phyloP scores from a whole-genome alignment of 2,113 vertebrate genomes.

The Uropsilus gracilis region DNA sequence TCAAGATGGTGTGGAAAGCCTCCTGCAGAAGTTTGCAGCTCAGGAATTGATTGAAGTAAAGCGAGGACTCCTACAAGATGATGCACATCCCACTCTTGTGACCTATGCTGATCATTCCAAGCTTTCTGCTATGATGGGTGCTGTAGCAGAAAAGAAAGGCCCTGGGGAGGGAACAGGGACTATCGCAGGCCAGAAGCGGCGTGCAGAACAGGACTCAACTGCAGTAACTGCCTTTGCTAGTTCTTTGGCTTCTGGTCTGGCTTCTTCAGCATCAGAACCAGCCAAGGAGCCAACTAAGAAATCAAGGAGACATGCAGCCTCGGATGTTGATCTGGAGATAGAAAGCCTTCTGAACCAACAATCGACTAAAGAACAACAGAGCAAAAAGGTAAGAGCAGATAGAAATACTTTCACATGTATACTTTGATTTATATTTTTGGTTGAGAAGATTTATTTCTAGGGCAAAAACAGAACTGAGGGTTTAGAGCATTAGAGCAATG shows the following conservation, averaged over 20 bases:
- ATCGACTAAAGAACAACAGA: conserved; percentile 96
- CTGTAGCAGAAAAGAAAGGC: conserved; percentile 84
- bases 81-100: conserved; percentile 88
- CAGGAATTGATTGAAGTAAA: conserved; percentile 94
- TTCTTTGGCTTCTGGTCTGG: conserved; percentile 72
- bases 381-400: conserved; percentile 90
- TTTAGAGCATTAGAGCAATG: not conserved
- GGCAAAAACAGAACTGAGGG: conserved; percentile 7
- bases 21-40: conserved; percentile 95
- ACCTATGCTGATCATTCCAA: conserved; percentile 94
- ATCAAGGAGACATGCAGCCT: conserved; percentile 89
- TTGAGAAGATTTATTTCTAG: not conserved
- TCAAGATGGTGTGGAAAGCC: conserved; percentile 91
- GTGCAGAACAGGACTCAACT: conserved; percentile 72
- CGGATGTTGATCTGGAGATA: conserved; percentile 94
- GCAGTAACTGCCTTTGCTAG: conserved; percentile 62
- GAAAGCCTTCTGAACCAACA: conserved; percentile 95
- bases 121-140: conserved; percentile 94
- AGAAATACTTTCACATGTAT: not conserved
- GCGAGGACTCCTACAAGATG: conserved; percentile 84
- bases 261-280: conserved; percentile 70
- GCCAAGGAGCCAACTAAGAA: conserved; percentile 91
- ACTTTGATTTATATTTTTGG: not conserved
- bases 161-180: conserved; percentile 70
- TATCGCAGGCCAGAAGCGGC: conserved; percentile 71